Conservation (phyloP, 1,140 invertebrate species). For the Thalassaphorura encarpata region DNA sequence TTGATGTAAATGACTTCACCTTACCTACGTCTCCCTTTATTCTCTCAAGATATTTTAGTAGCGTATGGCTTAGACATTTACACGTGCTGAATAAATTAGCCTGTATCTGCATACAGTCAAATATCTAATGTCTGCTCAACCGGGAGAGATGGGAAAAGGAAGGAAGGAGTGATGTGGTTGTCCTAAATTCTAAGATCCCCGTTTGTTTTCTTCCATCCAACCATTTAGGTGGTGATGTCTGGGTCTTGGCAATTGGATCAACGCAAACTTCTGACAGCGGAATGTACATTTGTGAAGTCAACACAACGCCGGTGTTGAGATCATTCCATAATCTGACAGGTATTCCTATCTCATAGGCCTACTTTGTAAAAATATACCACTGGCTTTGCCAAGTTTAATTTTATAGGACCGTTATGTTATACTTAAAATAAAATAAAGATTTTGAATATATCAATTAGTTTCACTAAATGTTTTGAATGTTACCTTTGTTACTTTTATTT, state of each 20-base stretch:
- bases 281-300: slow-evolving; percentile 69
- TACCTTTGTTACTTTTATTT: neutral
- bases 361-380: slow-evolving; percentile 32
- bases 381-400: neutral
- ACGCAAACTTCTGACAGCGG: slow-evolving; percentile 58
- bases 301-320: slow-evolving; percentile 60
- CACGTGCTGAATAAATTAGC: neutral
- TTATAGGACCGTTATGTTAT: neutral
- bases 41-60: no score
- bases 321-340: slow-evolving; percentile 64
- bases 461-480: neutral
- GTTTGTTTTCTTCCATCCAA: neutral
- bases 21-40: no score
- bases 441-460: neutral
- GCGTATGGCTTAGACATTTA: neutral
- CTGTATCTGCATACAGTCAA: neutral
- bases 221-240: slow-evolving; percentile 57
- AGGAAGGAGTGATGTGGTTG: neutral
- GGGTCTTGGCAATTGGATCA: slow-evolving; percentile 65
- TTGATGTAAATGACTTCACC: no score
- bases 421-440: neutral
- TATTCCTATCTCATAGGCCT: no score
- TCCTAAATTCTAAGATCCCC: neutral
- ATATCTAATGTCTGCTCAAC: neutral
- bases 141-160: neutral